Percentiles rank a stretch among this genome's conserved stretches.
phyloP scores from a whole-genome alignment of 2,797 vertebrate species.

The Liparis tanakae region DNA sequence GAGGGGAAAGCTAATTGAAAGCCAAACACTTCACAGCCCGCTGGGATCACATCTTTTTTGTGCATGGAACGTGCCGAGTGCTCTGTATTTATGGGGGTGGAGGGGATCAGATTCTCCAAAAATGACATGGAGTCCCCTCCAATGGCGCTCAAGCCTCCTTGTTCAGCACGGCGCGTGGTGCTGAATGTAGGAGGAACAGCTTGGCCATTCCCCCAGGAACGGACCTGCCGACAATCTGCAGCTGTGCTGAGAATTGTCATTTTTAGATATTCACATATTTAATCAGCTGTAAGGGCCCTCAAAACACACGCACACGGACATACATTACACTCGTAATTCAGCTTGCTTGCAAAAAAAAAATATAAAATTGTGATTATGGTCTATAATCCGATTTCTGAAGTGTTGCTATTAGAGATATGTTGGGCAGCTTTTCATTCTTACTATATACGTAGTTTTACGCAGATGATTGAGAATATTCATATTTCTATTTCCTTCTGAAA shows the following conservation, averaged over 20 bases:
- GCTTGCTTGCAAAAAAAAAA: slow-evolving; percentile 31
- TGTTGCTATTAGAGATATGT: slow-evolving; percentile 33
- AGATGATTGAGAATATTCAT: slow-evolving; percentile 5
- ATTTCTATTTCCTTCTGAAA: slow-evolving; percentile 29
- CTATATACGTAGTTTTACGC: neutral
- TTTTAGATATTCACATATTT: slow-evolving; percentile 89
- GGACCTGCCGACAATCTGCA: slow-evolving; percentile 80
- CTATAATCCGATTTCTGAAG: slow-evolving; percentile 41
- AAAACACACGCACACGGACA: slow-evolving; percentile 41
- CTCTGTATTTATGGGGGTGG: slow-evolving; percentile 65
- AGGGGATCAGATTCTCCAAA: slow-evolving; percentile 75
- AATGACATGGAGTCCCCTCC: slow-evolving; percentile 75
- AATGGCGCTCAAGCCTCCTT: slow-evolving; percentile 75
- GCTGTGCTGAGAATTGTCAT: slow-evolving; percentile 83
- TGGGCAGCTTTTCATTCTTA: slow-evolving; percentile 25
- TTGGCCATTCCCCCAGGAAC: slow-evolving; percentile 81
- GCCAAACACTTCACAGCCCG: slow-evolving; percentile 69
- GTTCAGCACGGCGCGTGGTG: slow-evolving; percentile 71
- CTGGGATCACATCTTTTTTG: slow-evolving; percentile 59
- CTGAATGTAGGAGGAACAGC: slow-evolving; percentile 82
- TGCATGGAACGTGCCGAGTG: slow-evolving; percentile 67
- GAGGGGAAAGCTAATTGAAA: slow-evolving; percentile 77
- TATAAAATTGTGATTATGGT: slow-evolving; percentile 48
- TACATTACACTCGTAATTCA: neutral
- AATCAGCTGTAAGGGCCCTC: slow-evolving; percentile 80